Evolutionary conservation across 2,888 invertebrate genomes (phyloP), one percentile per base, ranked within the genome.

Genomic region (Lasioglossum calceatum): DNA sequence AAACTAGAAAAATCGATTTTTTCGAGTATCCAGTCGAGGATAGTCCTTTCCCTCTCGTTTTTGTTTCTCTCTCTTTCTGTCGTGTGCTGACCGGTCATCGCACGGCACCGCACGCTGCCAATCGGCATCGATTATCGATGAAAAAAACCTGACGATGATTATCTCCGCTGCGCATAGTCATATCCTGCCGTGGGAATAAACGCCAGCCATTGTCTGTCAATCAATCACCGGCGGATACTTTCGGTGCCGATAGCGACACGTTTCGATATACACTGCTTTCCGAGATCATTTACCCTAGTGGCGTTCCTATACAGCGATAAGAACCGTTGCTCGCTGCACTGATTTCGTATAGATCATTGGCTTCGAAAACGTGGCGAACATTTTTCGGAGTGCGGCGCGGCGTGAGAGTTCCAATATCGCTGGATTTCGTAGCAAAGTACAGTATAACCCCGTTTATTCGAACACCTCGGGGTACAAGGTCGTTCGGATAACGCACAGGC

Each of bases 41-140:
- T 42, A 10, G 10, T 7, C 16, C 54, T 36, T 54, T 54, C 54
- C 16, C n/a, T 54, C 54, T 54, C 54, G 23, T n/a, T 23, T 7
- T 54, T 7, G 39, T 58, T n/a, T 58, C n/a, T 76, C 44, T 7
- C 64, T 79, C 73, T 77, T 36, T 67, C n/a, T 27, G 16, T 16
- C 47, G 16, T 19, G 16, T 19, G 47, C 47, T 5, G 5, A 19
- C 47, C 47, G 4, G 16, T 47, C 47, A 16, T 16, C 47, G 47
- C 47, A 47, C 67, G 67, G 23, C 10, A 79, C 50, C 19, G 32
- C 84, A 72, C 54, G 64, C 42, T 19, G 10, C 50, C 77, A 77
- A 82, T 81, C 74, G 47, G 61, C 77, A 81, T 86, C 77, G 86
- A 86, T 86, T 76, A 86, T 81, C 86, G 82, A 86, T 86, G 85